Evolutionary conservation across 2,888 invertebrate genomes (phyloP).

Genomic region (Tricholauxania praeusta): DNA sequence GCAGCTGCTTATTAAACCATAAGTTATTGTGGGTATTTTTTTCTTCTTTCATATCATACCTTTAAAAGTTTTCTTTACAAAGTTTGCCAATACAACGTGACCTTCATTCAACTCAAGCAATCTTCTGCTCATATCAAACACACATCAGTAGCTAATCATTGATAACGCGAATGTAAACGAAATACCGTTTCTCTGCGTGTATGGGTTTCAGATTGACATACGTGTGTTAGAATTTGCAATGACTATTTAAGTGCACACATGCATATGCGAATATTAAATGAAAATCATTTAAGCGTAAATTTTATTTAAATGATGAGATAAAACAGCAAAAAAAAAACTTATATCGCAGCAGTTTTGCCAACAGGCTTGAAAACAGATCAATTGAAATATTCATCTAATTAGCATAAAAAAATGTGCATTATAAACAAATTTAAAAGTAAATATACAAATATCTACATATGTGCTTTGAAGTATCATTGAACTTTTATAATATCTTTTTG

Average conservation of each 20-base stretch:
- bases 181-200: not conserved
- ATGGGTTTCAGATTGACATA: not conserved
- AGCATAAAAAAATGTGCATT: no score
- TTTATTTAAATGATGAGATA: not conserved
- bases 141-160: no score
- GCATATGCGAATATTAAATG: not conserved
- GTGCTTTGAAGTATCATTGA: no score
- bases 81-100: not conserved
- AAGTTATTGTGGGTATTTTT: not conserved
- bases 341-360: no score
- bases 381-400: no score
- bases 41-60: not conserved
- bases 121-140: not conserved
- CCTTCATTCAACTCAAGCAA: constrained; percentile 3
- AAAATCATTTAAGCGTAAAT: not conserved
- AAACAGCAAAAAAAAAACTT: no score
- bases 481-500: no score
- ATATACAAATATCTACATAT: no score
- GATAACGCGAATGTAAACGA: not conserved
- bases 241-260: not conserved
- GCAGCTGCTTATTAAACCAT: not conserved
- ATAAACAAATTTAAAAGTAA: no score
- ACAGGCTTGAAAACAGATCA: no score
- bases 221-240: not conserved
- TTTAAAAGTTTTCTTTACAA: not conserved